Percentiles rank a stretch among this genome's conserved stretches.
phyloP scores from a whole-genome alignment of 1,140 invertebrate genomes.

The Ceratosolen solmsi region DNA sequence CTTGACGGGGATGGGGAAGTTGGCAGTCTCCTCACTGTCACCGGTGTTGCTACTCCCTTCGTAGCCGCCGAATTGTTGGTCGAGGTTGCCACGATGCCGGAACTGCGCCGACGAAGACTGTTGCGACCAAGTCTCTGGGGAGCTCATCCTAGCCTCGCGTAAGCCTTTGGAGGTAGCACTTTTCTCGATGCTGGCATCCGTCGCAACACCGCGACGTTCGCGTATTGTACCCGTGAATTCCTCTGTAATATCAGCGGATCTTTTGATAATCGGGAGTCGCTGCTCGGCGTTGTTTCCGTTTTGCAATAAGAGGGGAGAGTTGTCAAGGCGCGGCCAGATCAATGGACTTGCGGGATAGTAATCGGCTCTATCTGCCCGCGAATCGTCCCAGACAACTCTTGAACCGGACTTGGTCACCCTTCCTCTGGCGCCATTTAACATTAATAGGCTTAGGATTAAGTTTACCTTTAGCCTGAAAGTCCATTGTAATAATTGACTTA shows the following conservation, averaged over 20 bases:
- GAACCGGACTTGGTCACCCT: constrained; percentile 49
- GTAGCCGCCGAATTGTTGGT: constrained; percentile 49
- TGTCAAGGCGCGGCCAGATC: constrained; percentile 59
- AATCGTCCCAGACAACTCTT: constrained; percentile 64
- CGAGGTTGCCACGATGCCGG: constrained; percentile 58
- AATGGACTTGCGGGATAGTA: constrained; percentile 51
- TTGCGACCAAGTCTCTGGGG: constrained; percentile 65
- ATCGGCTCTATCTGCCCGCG: constrained; percentile 52
- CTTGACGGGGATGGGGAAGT: background rate
- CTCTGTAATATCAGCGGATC: background rate
- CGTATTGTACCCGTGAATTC: constrained; percentile 48
- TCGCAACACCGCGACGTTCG: constrained; percentile 58
- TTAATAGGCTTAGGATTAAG: background rate
- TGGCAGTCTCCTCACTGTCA: constrained; percentile 25
- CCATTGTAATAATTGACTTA: background rate
- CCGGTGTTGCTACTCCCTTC: constrained; percentile 25
- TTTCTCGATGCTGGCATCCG: constrained; percentile 64
- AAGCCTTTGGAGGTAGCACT: constrained; percentile 60
- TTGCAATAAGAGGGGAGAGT: constrained; percentile 62
- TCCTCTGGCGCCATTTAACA: background rate
- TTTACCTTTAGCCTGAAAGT: constrained; percentile 24
- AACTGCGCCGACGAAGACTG: constrained; percentile 66
- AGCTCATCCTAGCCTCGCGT: constrained; percentile 58
- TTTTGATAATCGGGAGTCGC: constrained; percentile 3
- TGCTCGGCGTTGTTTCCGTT: constrained; percentile 59